Evolutionary conservation across 2,797 vertebrate genomes (phyloP).

Genomic region (Tangara arthus): DNA sequence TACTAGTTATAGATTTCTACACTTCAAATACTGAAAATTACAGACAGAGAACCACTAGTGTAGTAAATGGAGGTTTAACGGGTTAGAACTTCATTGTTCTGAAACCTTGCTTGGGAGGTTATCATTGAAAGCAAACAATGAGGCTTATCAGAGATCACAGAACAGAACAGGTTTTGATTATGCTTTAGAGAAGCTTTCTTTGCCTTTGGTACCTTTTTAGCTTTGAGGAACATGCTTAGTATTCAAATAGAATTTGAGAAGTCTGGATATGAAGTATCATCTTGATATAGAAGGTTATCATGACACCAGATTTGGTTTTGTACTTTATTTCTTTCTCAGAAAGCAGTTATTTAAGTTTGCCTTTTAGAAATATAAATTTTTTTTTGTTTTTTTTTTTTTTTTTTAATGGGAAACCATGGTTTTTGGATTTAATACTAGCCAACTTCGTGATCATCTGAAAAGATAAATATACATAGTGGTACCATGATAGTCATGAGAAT

Average conservation of each 20-base stretch:
- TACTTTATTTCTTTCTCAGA: not conserved
- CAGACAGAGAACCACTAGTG: not conserved
- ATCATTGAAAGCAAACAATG: not conserved
- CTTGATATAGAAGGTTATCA: constrained; percentile 28
- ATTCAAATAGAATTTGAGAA: constrained; percentile 39
- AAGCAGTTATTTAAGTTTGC: not conserved
- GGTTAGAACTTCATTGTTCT: not conserved
- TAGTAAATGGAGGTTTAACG: constrained; percentile 1
- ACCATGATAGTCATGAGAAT: not conserved
- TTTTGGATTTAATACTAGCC: not conserved
- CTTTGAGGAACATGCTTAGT: not conserved
- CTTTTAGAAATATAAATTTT: not conserved
- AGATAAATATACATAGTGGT: not conserved
- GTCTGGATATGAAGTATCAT: constrained; percentile 9
- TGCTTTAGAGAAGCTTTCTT: constrained; percentile 37
- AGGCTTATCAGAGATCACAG: constrained; percentile 41
- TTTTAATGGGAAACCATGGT: not conserved
- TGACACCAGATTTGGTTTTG: not conserved
- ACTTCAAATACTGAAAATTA: constrained; percentile 22
- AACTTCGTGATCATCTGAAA: not conserved
- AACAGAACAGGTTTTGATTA: constrained; percentile 47
- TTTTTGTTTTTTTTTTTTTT: not conserved
- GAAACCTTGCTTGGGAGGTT: not conserved
- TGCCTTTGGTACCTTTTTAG: constrained; percentile 22
- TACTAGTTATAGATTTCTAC: constrained; percentile 8